Evolutionary conservation across 2,797 vertebrate genomes (phyloP).

Genomic region (Protosalanx chinensis): DNA sequence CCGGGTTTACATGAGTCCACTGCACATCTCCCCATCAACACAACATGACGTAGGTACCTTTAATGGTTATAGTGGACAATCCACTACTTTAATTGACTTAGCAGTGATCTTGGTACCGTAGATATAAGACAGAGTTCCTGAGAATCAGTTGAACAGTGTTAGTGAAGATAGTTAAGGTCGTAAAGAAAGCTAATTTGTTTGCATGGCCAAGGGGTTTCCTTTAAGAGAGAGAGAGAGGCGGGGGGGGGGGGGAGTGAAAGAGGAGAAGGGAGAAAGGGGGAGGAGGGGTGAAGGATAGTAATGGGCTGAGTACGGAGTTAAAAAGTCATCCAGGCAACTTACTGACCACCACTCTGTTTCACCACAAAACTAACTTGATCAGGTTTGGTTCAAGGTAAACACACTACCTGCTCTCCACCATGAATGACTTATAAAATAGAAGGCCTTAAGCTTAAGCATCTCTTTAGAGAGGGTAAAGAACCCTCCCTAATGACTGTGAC

Average conservation of each 20-base stretch:
- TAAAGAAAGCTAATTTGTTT: slow-evolving; percentile 55
- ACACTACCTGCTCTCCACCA: not conserved
- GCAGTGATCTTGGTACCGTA: slow-evolving; percentile 39
- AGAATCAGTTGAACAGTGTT: slow-evolving; percentile 66
- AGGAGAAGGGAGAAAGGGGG: not conserved
- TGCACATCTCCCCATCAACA: not conserved
- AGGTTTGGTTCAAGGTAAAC: not conserved
- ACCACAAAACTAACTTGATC: not conserved
- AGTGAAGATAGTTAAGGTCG: slow-evolving; percentile 55
- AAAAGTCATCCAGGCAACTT: not conserved
- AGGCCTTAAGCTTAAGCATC: no score
- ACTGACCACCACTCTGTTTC: not conserved
- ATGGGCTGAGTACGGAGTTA: not conserved
- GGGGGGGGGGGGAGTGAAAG: not conserved
- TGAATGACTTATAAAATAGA: not conserved
- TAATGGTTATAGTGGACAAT: slow-evolving; percentile 8
- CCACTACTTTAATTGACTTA: slow-evolving; percentile 36
- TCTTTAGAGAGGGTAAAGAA: not conserved
- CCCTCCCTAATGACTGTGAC: not conserved
- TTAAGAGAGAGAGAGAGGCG: slow-evolving; percentile 1
- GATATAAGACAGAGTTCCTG: slow-evolving; percentile 42
- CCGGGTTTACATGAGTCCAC: not conserved
- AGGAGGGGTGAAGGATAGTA: not conserved
- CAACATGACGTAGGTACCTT: not conserved
- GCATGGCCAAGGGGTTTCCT: slow-evolving; percentile 34